phyloP scores from a whole-genome alignment of 2,113 vertebrate species.

The Chaetodon trifascialis region DNA sequence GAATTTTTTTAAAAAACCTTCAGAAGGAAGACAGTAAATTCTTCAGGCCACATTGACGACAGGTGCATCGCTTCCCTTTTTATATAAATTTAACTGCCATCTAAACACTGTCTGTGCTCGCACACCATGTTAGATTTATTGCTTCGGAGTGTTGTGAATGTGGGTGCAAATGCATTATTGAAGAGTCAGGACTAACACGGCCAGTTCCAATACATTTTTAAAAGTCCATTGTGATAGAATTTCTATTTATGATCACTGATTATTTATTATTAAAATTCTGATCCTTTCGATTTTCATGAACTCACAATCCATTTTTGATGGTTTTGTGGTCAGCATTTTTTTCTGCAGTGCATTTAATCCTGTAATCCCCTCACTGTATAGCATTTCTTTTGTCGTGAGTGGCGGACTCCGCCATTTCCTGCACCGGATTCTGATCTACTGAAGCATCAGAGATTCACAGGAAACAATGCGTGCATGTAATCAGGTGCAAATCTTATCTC shows the following conservation, averaged over 20 bases:
- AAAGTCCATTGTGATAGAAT: neutral
- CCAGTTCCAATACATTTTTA: neutral
- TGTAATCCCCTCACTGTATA: no score
- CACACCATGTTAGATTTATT: neutral
- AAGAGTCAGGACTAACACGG: neutral
- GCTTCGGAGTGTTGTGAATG: neutral
- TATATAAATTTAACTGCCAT: slow-evolving; percentile 20
- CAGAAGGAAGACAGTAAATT: slow-evolving; percentile 1
- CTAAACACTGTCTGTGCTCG: neutral
- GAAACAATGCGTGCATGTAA: neutral
- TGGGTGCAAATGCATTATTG: neutral
- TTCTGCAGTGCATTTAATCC: neutral
- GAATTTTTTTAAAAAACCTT: neutral
- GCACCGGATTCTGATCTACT: neutral
- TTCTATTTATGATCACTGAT: neutral
- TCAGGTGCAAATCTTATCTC: no score
- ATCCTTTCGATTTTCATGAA: neutral
- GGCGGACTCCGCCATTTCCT: neutral
- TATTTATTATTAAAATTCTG: neutral
- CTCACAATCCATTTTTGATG: no score
- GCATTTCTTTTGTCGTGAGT: neutral
- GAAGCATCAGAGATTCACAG: neutral
- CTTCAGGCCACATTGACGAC: slow-evolving; percentile 5
- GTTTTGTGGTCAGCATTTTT: neutral
- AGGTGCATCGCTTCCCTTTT: neutral